phyloP scores from a whole-genome alignment of 2,797 vertebrate genomes.

The Sorex maritimensis region DNA sequence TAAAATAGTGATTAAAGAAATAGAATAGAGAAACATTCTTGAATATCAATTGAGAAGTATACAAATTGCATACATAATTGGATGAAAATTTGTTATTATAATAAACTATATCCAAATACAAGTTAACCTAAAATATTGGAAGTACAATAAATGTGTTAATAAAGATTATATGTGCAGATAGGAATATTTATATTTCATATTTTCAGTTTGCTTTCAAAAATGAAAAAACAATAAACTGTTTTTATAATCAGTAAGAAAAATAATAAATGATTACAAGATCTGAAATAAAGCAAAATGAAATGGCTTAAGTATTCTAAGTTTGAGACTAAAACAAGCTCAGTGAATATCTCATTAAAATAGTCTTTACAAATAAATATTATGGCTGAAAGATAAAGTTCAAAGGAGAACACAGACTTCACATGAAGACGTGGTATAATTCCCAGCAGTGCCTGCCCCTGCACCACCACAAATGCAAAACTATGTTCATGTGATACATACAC shows the following conservation, averaged over 20 bases:
- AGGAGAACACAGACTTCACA: too few species aligned
- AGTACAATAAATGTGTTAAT: conserved; percentile 3
- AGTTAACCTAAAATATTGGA: background rate
- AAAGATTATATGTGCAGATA: background rate
- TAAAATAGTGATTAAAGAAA: conserved; percentile 18
- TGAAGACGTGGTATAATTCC: too few species aligned
- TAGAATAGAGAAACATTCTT: background rate
- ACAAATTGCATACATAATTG: background rate
- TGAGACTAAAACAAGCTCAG: background rate
- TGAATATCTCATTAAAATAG: background rate
- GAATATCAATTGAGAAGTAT: conserved; percentile 10
- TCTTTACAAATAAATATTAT: background rate
- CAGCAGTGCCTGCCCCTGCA: too few species aligned
- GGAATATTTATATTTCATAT: background rate
- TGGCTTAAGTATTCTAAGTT: background rate
- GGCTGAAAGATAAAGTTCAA: too few species aligned
- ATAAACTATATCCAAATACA: background rate
- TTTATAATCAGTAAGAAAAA: conserved; percentile 14
- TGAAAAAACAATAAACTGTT: background rate
- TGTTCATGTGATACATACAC: too few species aligned
- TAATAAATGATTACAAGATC: background rate
- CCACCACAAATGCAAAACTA: too few species aligned
- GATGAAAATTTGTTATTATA: background rate
- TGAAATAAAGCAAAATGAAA: background rate
- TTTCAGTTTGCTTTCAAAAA: conserved; percentile 20